phyloP scores from a whole-genome alignment of 2,888 invertebrate genomes.

The Drosophila koepferae region DNA sequence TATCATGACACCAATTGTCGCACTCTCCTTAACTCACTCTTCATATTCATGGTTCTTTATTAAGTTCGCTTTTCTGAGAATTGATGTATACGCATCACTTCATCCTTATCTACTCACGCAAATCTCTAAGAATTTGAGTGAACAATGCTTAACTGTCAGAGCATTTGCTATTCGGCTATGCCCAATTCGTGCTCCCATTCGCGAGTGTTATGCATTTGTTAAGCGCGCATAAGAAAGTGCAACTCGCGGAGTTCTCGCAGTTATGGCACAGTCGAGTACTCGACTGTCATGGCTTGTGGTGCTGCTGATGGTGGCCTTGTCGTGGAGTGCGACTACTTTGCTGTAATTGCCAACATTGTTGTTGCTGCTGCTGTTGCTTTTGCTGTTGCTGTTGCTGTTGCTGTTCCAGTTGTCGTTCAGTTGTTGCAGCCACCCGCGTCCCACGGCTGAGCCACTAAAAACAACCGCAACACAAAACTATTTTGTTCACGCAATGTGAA shows the following conservation, averaged over 20 bases:
- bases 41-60: no score
- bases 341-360: conserved; percentile 69
- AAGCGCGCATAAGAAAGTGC: conserved; percentile 57
- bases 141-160: background rate
- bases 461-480: conserved; percentile 81
- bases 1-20: no score
- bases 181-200: conserved; percentile 11
- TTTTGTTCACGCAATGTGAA: conserved; percentile 79
- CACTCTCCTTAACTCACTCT: no score
- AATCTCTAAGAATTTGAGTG: background rate
- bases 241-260: conserved; percentile 36
- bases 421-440: conserved; percentile 29
- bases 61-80: no score
- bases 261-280: conserved; percentile 31
- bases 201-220: conserved; percentile 61
- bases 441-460: conserved; percentile 63
- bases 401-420: conserved; percentile 52
- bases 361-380: conserved; percentile 38
- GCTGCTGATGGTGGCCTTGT: conserved; percentile 28
- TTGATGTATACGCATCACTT: no score
- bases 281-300: conserved; percentile 33
- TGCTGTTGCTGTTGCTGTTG: conserved; percentile 32
- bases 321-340: conserved; percentile 50
- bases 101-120: background rate
- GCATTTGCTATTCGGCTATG: conserved; percentile 1